Conservation (phyloP, 2,888 invertebrate genomes). For the Leptura quadrifasciata region DNA sequence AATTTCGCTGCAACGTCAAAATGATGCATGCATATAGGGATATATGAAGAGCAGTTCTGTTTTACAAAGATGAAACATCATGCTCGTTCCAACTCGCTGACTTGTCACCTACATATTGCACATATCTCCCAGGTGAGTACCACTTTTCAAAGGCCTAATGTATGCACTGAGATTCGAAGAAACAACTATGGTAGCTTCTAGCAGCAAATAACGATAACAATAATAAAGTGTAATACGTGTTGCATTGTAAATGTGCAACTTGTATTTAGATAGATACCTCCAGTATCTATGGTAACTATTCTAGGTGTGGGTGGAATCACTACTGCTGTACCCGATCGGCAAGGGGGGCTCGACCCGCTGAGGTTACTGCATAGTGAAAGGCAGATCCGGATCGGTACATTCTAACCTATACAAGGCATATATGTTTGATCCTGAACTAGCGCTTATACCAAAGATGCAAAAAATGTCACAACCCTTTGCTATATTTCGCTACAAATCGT, state of each 20-base stretch:
- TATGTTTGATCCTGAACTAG: constrained; percentile 7
- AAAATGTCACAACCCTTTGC: constrained; percentile 2
- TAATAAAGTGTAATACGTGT: constrained; percentile 68
- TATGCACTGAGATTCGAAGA: constrained; percentile 50
- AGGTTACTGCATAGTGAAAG: constrained; percentile 72
- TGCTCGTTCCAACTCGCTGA: constrained; percentile 15
- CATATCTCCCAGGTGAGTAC: constrained; percentile 42
- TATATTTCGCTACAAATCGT: background rate
- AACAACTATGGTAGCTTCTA: constrained; percentile 49
- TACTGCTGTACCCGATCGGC: constrained; percentile 67
- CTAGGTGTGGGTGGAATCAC: constrained; percentile 72
- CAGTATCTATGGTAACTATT: constrained; percentile 69
- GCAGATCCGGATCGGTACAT: constrained; percentile 70
- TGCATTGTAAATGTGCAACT: constrained; percentile 69
- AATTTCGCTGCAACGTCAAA: background rate
- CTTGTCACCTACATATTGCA: constrained; percentile 44
- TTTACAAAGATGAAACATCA: constrained; percentile 2
- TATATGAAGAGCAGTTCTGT: background rate
- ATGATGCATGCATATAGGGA: background rate
- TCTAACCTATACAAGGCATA: constrained; percentile 45
- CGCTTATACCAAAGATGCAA: background rate
- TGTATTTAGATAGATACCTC: constrained; percentile 69
- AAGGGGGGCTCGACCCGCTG: constrained; percentile 65
- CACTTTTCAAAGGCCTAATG: constrained; percentile 50
- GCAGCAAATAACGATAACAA: constrained; percentile 66